Base-by-base conservation (phyloP, 2,888 invertebrate species). In the Troides aeacus region DNA sequence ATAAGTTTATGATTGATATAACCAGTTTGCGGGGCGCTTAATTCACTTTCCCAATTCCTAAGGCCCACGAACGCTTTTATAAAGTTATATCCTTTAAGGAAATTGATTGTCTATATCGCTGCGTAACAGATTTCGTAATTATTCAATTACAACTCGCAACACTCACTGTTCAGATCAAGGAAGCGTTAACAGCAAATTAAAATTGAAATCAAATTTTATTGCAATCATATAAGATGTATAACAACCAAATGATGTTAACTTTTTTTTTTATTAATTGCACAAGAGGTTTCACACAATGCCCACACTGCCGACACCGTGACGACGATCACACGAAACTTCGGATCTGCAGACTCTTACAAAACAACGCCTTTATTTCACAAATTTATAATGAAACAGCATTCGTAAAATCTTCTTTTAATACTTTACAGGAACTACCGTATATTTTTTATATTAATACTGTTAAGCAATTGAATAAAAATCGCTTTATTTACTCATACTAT, bases 1-100 rank as follows among this genome's bases (percentile, higher is more conserved):
- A 91, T 92, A 92, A 92, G 90, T 92, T 92, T 92, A 92, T 92
- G 92, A 92, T 92, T 92, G 92, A 92, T 92, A 92, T 92, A 91
- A 92, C 92, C 92, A 91, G 92, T 90, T 90, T 91, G 90, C 82
- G 91, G 88, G 89, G 90, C 83, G 89, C 87, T 89, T 91, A 92
- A 92, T 92, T 91, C 91, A 92, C 88, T 92, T 92, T 91, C 90
- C 89, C 87, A 90, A 90, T 92, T 91, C 81, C 85, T 84, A 81
- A 83, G 79, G 78, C 81, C 81, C 75, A 74, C 72, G 76, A 80
- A 10, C 83, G 86, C 89, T 87, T 89, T 91, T 91, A 90, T 88
- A 87, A 88, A 90, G 88, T 90, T 89, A 88, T 88, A 88, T 88
- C 89, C 89, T 88, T 87, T 84, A 84, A 83, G 85, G 84, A 86